phyloP scores from a whole-genome alignment of 1,140 invertebrate genomes.

The Leptonema lineaticorne region DNA sequence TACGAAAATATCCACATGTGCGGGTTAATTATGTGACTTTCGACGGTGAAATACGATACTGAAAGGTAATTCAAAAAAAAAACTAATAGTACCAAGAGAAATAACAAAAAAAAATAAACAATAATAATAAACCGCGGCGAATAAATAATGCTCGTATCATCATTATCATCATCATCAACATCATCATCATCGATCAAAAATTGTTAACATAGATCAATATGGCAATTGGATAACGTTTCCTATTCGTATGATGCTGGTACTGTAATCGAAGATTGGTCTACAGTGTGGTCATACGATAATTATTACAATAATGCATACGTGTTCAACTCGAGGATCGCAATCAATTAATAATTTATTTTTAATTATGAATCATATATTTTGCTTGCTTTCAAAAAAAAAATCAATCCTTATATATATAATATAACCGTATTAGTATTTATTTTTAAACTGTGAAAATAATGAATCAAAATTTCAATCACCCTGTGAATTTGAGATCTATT shows the following conservation, averaged over 20 bases:
- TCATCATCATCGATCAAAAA: conserved; percentile 20
- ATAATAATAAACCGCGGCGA: conserved; percentile 7
- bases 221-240: conserved; percentile 12
- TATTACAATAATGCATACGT: too few relatives aligned
- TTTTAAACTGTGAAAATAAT: neutral
- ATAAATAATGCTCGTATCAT: conserved; percentile 16
- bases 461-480: neutral
- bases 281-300: neutral
- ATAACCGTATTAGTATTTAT: too few relatives aligned
- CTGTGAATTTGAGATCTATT: conserved; percentile 8
- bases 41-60: neutral
- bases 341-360: too few relatives aligned
- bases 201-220: conserved; percentile 24
- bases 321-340: too few relatives aligned
- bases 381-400: too few relatives aligned
- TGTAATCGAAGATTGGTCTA: conserved; percentile 2
- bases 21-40: conserved; percentile 12
- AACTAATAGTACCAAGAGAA: too few relatives aligned
- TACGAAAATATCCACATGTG: neutral
- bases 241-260: conserved; percentile 20
- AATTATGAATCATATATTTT: too few relatives aligned
- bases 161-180: too few relatives aligned
- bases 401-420: too few relatives aligned
- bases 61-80: neutral
- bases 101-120: neutral